Evolutionary conservation across 1,140 invertebrate genomes (phyloP).

Genomic region (Adelges cooleyi): DNA sequence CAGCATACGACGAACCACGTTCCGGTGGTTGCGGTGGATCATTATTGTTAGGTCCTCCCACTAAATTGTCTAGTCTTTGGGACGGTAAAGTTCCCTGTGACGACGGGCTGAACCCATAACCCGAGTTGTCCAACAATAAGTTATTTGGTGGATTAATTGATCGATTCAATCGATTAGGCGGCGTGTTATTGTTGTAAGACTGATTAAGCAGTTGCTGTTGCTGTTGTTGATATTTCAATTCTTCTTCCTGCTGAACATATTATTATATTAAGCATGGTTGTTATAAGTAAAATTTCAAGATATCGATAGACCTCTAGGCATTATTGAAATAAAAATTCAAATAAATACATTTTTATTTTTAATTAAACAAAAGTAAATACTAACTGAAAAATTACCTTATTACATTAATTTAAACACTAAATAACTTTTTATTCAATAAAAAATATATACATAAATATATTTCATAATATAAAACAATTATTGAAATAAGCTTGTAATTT

Average conservation of each 20-base stretch:
- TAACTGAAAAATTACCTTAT: no score
- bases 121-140: slow-evolving; percentile 4
- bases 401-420: no score
- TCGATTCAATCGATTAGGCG: background rate
- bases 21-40: slow-evolving; percentile 58
- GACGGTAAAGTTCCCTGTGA: slow-evolving; percentile 21
- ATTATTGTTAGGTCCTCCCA: slow-evolving; percentile 36
- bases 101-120: slow-evolving; percentile 8
- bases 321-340: no score
- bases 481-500: no score
- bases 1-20: slow-evolving; percentile 65
- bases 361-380: no score
- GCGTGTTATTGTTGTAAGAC: slow-evolving; percentile 3
- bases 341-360: no score
- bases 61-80: slow-evolving; percentile 31
- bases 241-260: slow-evolving; percentile 5
- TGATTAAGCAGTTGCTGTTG: slow-evolving; percentile 16
- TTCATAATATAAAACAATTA: no score
- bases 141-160: slow-evolving; percentile 14
- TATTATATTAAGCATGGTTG: no score
- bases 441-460: no score
- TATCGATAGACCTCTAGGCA: no score
- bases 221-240: slow-evolving; percentile 26
- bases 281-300: no score
- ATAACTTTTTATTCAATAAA: no score